These are phyloP conservation scores for Ommatoiulus sabulosus DNA, from an alignment of 2,888 invertebrate genomes.

Conservation along the genomic window DNA sequence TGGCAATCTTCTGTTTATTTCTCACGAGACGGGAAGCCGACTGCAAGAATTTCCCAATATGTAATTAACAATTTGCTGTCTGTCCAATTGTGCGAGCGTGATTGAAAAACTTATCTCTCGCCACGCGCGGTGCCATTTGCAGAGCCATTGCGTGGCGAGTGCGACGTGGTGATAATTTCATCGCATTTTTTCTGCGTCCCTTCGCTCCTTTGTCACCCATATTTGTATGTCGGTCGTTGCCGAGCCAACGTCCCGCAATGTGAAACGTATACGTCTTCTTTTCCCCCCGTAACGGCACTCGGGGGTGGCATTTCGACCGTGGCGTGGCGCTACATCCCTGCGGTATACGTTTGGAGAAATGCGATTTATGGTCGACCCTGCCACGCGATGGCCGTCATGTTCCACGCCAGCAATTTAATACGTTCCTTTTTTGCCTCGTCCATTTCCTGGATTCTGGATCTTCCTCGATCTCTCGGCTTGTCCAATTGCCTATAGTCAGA, in stretches of 20 bases:
- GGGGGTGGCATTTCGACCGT: background rate
- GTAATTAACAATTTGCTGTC: conserved; percentile 19
- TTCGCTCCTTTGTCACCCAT: background rate
- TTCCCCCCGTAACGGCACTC: background rate
- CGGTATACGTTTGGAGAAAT: too few relatives aligned
- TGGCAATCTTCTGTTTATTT: background rate
- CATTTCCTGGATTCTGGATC: too few relatives aligned
- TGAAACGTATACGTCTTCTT: background rate
- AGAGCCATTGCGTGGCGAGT: background rate
- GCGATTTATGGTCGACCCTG: background rate
- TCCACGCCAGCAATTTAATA: too few relatives aligned
- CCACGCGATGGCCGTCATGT: background rate
- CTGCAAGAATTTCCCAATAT: background rate
- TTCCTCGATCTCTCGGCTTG: too few relatives aligned
- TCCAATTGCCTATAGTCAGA: too few relatives aligned
- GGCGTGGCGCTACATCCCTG: background rate
- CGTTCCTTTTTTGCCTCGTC: too few relatives aligned
- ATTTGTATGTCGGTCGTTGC: background rate
- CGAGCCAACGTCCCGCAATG: background rate
- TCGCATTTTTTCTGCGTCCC: too few relatives aligned
- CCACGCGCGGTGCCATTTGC: background rate
- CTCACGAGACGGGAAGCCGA: background rate
- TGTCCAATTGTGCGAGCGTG: background rate
- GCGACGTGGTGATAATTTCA: background rate
- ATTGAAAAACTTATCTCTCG: conserved; percentile 4